Percentiles rank a stretch among this genome's conserved stretches.
phyloP scores from a whole-genome alignment of 2,797 vertebrate genomes.

The Falco cherrug region DNA sequence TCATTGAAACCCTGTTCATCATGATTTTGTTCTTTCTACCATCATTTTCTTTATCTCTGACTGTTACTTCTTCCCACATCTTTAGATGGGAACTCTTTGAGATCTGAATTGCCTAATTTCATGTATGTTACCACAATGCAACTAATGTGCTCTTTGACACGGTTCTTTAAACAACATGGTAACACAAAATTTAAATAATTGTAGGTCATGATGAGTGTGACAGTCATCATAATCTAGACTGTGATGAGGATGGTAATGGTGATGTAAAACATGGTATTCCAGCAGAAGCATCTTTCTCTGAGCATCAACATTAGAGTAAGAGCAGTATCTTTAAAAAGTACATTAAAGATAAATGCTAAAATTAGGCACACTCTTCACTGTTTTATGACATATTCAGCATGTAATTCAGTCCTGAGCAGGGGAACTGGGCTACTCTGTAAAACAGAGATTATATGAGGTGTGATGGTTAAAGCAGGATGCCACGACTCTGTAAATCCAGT shows the following conservation, averaged over 20 bases:
- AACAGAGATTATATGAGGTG: neutral
- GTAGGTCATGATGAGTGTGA: neutral
- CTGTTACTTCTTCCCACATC: neutral
- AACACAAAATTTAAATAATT: neutral
- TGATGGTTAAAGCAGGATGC: neutral
- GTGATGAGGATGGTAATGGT: neutral
- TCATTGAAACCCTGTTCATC: neutral
- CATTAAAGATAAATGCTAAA: neutral
- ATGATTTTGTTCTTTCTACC: neutral
- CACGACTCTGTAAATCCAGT: neutral
- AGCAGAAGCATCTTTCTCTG: neutral
- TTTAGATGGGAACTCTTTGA: neutral
- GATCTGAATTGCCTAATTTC: neutral
- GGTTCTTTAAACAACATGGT: neutral
- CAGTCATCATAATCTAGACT: neutral
- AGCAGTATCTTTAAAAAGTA: neutral
- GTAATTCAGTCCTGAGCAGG: neutral
- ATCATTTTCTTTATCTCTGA: neutral
- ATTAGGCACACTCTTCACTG: neutral
- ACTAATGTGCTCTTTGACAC: neutral
- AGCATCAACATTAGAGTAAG: neutral
- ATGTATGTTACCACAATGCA: neutral
- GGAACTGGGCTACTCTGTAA: neutral
- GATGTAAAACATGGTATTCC: neutral
- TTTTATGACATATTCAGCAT: neutral